Base-by-base conservation (phyloP, 1,140 invertebrate genomes). In the Mamestra configurata region DNA sequence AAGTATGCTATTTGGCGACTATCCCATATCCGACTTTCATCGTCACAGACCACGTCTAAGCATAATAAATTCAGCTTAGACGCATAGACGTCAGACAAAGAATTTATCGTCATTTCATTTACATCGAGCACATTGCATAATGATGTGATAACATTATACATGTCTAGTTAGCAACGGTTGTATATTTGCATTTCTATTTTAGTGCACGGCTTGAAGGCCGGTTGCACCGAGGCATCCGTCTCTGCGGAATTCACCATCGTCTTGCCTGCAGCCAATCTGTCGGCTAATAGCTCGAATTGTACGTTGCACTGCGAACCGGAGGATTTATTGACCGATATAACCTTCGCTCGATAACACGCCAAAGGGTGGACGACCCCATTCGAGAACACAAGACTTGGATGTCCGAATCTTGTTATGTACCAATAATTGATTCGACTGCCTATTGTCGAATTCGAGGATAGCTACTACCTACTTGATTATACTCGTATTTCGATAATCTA, bases 261-360 rank as follows among this genome's bases (percentile, higher is more conserved):
- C 83, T 89, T 89, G 85, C 81, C 75, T 79, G 77, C 46, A 82
- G 82, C 82, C 82, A 86, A 88, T 88, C 86, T 82, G 81, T 85
- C 82, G 81, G 80, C 82, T 86, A 88, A 88, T 88, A 88, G 84
- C 79, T 84, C 22, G 82, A 86, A 89, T 88, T 89, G 85, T 84
- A 70, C 77, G 27, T 24, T 59, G 40, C 27, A 78, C 31, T 55
- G 53, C 51, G 11, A 71, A 46, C 24, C 76, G 79, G 81, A 77
- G 76, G 79, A 84, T 86, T 84, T 86, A 85, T 86, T 82, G 82
- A 85, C 80, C 81, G 84, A 82, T 82, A 81, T 75, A 80, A 78
- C 82, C 82, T 59, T 80, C 43, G 81, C 55, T 80, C 77, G 57
- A 83, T 79, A 70, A 57, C 37, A 77, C 57, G 51, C 80, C 79